Base-by-base conservation (phyloP, 2,888 invertebrate genomes). In the Notodonta dromedarius region DNA sequence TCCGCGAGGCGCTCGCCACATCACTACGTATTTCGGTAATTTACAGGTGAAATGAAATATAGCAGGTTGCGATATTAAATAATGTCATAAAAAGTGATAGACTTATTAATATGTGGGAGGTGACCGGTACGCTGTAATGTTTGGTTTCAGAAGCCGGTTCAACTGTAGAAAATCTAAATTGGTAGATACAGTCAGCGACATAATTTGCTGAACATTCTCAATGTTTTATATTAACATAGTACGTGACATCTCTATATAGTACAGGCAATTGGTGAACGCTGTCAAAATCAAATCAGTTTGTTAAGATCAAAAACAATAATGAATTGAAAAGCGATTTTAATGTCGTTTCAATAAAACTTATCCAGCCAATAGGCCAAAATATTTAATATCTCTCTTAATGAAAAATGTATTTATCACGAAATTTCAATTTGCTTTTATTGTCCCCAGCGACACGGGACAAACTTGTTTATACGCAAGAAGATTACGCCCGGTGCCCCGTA, bases 21-120 rank as follows among this genome's bases (percentile, higher is more conserved):
- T n/a, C 54, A 39, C 54, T 39, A n/a, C 54, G n/a, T 14, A 39
- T 54, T 54, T 39, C 7, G 54, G 4, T 39, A 39, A 54, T 39
- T 39, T 39, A 39, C 54, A 54, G 54, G 39, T 54, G 12, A 39
- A 54, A 54, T 54, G 12, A 39, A 54, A 54, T 54, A 54, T 39
- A 32, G 53, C 44, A 40, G 48, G 54, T 3, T 52, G 13, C 32
- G 61, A 57, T 63, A 63, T 63, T 57, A 58, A 46, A 46, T 46
- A 46, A 46, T 46, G 46, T 46, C 13, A 46, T 46, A 13, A 46
- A 13, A 46, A n/a, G n/a, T 46, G 3, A 46, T 13, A n/a, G 9
- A 12, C 42, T 5, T 11, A 4, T 9, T 9, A 9, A 42, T 11
- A 42, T 42, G 12, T 4, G 42, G 42, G 42, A 42, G 35, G 7